Percentiles rank a stretch among this genome's conserved stretches.
These are phyloP conservation scores for Dolichoris vasculosae DNA, from an alignment of 1,140 invertebrate species.

Conservation along the genomic window DNA sequence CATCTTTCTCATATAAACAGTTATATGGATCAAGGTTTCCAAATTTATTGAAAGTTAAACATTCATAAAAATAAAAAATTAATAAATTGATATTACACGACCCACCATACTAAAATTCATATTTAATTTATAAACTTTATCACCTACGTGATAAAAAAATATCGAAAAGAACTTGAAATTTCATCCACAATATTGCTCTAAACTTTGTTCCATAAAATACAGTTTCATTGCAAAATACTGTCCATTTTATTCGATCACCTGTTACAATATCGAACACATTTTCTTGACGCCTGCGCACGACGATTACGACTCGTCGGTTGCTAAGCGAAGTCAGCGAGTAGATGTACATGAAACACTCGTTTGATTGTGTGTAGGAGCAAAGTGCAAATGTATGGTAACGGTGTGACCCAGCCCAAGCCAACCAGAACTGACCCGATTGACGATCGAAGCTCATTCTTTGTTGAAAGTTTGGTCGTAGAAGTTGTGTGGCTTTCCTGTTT, in stretches of 20 bases:
- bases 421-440: neutral
- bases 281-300: neutral
- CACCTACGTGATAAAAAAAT: no score
- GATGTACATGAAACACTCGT: neutral
- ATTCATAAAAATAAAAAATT: no score
- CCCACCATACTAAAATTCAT: no score
- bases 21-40: no score
- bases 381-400: neutral
- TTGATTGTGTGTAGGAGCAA: neutral
- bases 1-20: no score
- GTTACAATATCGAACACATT: neutral
- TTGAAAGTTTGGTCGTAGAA: conserved; percentile 28
- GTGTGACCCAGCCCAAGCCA: neutral
- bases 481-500: conserved; percentile 27
- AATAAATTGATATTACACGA: no score
- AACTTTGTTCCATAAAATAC: no score
- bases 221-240: no score
- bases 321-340: neutral
- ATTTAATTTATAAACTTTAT: no score
- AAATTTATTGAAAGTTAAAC: no score
- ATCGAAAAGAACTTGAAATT: no score
- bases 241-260: neutral
- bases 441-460: conserved; percentile 16
- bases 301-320: neutral
- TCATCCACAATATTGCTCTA: no score